Evolutionary conservation across 2,888 invertebrate species (phyloP), one percentile per base, ranked within the genome.

Genomic region (Rapana venosa): DNA sequence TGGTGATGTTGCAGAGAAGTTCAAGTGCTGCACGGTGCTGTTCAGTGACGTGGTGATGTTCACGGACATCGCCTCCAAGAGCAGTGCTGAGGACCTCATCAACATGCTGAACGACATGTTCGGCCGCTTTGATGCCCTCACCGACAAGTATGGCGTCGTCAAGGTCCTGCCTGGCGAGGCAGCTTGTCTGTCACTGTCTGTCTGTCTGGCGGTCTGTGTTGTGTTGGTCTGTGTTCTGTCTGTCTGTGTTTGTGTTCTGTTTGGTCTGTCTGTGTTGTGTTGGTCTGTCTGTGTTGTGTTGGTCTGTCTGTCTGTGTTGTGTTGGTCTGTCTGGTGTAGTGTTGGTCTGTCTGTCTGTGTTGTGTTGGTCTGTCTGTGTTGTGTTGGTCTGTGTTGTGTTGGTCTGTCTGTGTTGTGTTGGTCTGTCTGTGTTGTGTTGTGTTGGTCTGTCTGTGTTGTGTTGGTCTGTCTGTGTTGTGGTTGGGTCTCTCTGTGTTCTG

Each of bases 1-100:
- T n/a, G n/a, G n/a, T n/a, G n/a, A n/a, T 61, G 30, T 66, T 79
- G 58, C 90, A 90, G 87, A 90, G 66, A 90, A 79, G 70, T 87
- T 83, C 56, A 66, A 79, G 5, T 0, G 26, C 22, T 91, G 88
- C 17, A 92, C 93, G 13, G 90, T 93, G 8, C 87, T 93, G 81
- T 93, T 93, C 90, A 90, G 92, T 89, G 93, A 93, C 88, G 87
- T 93, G 2, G 93, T 93, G n/a, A 83, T 61, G 6, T 93, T 93
- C 79, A 88, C 92, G 20, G 89, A 90, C 70, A 92, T 93, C n/a
- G 77, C 92, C 5, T 26, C 88, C 5, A 84, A 47, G 17, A 91
- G 92, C 83, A 58, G 74, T 0, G 91, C 93, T 0, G n/a, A 66
- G 20, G 90, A 93, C 56, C 90, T 92, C 70, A 88, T 92, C 47